A percentile compares a stretch with the other conserved stretches of the same genome.
These are phyloP conservation scores for Diadema setosum DNA, from an alignment of 35 echinoderm and acorn worm species.

Conservation along the genomic window DNA sequence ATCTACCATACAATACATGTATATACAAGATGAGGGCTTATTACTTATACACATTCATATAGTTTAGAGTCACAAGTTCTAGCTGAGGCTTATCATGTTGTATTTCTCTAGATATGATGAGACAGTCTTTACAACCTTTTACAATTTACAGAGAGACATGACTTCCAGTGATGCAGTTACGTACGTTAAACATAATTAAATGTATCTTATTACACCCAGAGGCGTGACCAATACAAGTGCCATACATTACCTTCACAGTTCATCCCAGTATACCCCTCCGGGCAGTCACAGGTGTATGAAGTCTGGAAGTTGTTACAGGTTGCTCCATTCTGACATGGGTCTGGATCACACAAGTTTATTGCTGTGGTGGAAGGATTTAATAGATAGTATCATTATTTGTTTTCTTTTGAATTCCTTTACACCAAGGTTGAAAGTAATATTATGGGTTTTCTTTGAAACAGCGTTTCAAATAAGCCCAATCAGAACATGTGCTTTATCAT, in stretches of 20 bases:
- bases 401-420: too few species aligned
- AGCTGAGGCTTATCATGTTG: background rate
- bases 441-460: too few species aligned
- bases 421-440: too few species aligned
- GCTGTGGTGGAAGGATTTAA: too few species aligned
- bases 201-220: too few species aligned
- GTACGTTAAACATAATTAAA: background rate
- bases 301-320: constrained; percentile 53
- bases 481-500: too few species aligned
- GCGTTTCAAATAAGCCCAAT: too few species aligned
- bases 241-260: constrained; percentile 64
- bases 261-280: background rate
- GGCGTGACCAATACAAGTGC: too few species aligned
- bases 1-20: background rate
- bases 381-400: too few species aligned
- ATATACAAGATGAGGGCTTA: background rate
- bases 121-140: too few species aligned
- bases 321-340: constrained; percentile 51
- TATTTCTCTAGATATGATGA: too few species aligned
- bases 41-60: background rate
- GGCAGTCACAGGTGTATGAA: constrained; percentile 35
- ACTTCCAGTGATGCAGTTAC: background rate
- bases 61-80: background rate
- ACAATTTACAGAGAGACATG: too few species aligned
- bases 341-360: background rate